phyloP scores from a whole-genome alignment of 2,888 invertebrate species.

The Drosophila acutilabella region DNA sequence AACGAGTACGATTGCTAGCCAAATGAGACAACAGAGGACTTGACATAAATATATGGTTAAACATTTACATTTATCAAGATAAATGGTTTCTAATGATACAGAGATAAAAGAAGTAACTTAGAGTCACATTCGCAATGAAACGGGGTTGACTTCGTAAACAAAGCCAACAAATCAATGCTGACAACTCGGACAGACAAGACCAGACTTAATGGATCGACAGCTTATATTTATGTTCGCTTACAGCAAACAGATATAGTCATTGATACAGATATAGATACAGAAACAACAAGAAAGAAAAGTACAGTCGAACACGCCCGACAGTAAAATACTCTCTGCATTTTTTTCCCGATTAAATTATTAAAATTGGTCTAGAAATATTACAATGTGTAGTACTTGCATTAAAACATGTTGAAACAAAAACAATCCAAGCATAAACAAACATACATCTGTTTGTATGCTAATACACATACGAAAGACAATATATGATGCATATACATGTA shows the following conservation, averaged over 20 bases:
- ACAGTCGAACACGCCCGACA: too few relatives aligned
- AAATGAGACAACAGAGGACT: conserved; percentile 73
- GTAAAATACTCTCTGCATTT: too few relatives aligned
- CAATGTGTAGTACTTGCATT: too few relatives aligned
- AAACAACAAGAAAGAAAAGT: too few relatives aligned
- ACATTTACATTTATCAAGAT: conserved; percentile 81
- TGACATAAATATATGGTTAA: conserved; percentile 79
- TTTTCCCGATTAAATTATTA: too few relatives aligned
- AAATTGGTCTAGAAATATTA: too few relatives aligned
- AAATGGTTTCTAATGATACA: conserved; percentile 80
- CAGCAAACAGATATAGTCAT: conserved; percentile 10
- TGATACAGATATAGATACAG: conserved; percentile 50
- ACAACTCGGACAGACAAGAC: conserved; percentile 55
- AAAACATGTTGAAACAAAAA: too few relatives aligned
- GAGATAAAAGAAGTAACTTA: conserved; percentile 59
- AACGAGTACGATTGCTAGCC: conserved; percentile 59
- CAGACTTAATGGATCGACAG: conserved; percentile 51
- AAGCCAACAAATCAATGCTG: conserved; percentile 77
- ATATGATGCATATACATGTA: too few relatives aligned
- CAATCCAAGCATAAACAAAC: too few relatives aligned
- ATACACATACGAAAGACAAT: too few relatives aligned
- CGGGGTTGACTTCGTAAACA: conserved; percentile 35
- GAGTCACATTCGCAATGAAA: conserved; percentile 13
- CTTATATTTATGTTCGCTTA: conserved; percentile 76
- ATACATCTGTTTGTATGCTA: too few relatives aligned